Base-by-base conservation (phyloP, 1,140 invertebrate genomes). In the Drosophila biarmipes region DNA sequence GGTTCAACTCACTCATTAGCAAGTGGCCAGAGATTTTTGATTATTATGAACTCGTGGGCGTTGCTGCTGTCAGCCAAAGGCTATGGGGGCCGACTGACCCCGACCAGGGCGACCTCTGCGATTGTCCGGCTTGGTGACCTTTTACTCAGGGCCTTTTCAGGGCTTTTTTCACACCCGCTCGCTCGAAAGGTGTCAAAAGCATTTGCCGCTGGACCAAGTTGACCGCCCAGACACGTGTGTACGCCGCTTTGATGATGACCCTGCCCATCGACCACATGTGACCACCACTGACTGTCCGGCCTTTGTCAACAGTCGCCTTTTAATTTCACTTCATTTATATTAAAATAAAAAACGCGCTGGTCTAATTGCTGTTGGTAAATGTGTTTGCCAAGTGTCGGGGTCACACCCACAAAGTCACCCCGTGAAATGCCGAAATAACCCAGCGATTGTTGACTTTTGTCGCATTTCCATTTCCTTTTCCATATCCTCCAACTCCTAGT, bases 231-330 rank as follows among this genome's bases (percentile, higher is more conserved):
- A 56, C 82, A 87, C 82, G 82, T 87, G 82, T 62, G 68, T 48
- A 10, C 2, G 29, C 31, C 64, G 64, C 84, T 87, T 87, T 87
- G 80, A 84, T 87, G 81, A 52, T 73, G 58, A 61, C 59, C 59
- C 43, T 0, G 19, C 3, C 40, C 17, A 63, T 69, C 52, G 67
- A 64, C 72, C 68, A 74, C 73, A 80, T 59, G 55, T 84, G 29
- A 31, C 29, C 8, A 10, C 7, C 29, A 10, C 29, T 24, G 73
- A 73, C 76, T 52, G 64, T 59, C 46, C 45, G 58, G 79, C 78
- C 75, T 84, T 75, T 89, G 82, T 87, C 84, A 89, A 89, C 82
- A 89, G 71, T 87, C 89, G 82, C 78, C 79, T 82, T 86, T 87
- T 82, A 89, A 87, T 87, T 87, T 87, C 78, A 51, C 55, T 89